phyloP scores from a whole-genome alignment of 2,113 vertebrate genomes.

The Megaleporinus macrocephalus region DNA sequence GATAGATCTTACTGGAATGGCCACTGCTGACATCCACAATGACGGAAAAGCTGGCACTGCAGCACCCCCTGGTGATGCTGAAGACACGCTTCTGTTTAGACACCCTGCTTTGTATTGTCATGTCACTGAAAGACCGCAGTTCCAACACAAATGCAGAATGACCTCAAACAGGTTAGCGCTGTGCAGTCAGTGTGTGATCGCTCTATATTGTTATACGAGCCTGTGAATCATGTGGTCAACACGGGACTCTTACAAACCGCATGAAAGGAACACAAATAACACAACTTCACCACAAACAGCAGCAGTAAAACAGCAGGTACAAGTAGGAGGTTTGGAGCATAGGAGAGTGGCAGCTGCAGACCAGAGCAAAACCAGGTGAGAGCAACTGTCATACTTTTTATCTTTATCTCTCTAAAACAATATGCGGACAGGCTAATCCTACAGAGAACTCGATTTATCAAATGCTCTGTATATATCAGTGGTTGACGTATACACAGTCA shows the following conservation, averaged over 20 bases:
- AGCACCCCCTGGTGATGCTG: conserved; percentile 77
- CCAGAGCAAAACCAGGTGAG: conserved; percentile 57
- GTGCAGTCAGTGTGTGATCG: conserved; percentile 15
- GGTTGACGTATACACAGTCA: too few relatives aligned
- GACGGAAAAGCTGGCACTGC: conserved; percentile 72
- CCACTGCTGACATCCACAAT: conserved; percentile 50
- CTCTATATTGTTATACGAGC: conserved; percentile 4
- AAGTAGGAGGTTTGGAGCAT: conserved; percentile 44
- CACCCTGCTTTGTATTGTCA: conserved; percentile 46
- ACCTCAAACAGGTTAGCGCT: not conserved
- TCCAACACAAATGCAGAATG: not conserved
- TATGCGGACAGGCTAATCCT: not conserved
- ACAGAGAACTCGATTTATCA: too few relatives aligned
- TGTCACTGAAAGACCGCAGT: not conserved
- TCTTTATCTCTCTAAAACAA: too few relatives aligned
- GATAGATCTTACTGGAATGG: conserved; percentile 50
- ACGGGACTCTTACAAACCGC: conserved; percentile 6
- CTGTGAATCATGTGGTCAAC: conserved; percentile 23
- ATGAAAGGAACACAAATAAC: conserved; percentile 23
- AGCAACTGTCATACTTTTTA: conserved; percentile 50
- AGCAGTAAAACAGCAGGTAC: conserved; percentile 29
- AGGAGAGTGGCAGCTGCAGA: conserved; percentile 67
- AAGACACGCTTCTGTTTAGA: conserved; percentile 61
- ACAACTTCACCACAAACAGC: conserved; percentile 34
- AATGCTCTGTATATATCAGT: too few relatives aligned